Base-by-base conservation (phyloP, 2,888 invertebrate genomes). In the Rhopalosiphum nymphaeae region DNA sequence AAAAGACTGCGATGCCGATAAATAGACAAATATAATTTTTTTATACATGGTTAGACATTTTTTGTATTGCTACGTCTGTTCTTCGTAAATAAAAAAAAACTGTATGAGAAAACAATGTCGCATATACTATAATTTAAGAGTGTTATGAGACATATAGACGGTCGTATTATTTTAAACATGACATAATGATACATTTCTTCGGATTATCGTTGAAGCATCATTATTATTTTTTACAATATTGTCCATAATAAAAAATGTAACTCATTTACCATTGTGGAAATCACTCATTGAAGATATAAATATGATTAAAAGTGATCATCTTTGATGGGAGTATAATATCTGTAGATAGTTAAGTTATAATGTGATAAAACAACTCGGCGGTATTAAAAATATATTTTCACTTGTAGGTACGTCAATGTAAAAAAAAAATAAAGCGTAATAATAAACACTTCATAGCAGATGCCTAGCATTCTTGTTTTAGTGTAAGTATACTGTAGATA, bases 381-480 rank as follows among this genome's bases (percentile, higher is more conserved):
- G 29, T 49, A 49, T 56, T 36, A 49, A 61, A 91, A 91, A 84
- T 84, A 53, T 56, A 46, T 84, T 91, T 91, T 91, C 53, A 9
- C 36, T 78, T 36, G 0, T 46, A 46, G 44, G 44, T 36, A 49
- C 67, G 5, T 49, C 67, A 78, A 61, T 29, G 61, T 61, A 13
- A 36, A 42, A 91, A 53, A 89, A n/a, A 53, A 89, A 89, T 61
- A 89, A 86, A 78, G 78, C 9, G 36, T 78, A 21, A 61, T 61
- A 89, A 53, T 84, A 78, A 53, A 91, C 78, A 78, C 36, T 84
- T 91, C 26, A 36, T 49, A 29, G 21, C 21, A 49, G 49, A 88
- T 88, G 49, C 61, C 49, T 29, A 67, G 49, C 89, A 93, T 93
- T 89, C 89, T 89, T 78, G 78, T 78, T 93, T 89, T 56, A 56